Conservation (phyloP, 2,797 vertebrate species). For the Oreortyx pictus region DNA sequence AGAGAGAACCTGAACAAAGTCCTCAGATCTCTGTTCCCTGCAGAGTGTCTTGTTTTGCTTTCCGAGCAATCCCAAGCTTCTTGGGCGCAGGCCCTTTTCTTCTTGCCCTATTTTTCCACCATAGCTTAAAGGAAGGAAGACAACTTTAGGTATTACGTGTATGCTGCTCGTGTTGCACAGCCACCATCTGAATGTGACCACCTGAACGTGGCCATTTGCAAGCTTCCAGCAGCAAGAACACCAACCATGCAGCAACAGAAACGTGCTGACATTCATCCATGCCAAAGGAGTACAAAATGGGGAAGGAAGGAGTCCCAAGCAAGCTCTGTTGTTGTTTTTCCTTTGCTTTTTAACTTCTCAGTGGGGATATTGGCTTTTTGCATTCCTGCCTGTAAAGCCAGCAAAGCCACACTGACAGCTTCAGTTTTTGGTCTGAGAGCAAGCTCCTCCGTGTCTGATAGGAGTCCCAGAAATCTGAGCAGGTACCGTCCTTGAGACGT, state of each 20-base stretch:
- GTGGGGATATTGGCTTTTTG: background rate
- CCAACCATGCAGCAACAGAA: background rate
- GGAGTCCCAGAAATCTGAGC: background rate
- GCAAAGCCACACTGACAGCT: background rate
- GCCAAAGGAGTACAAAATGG: background rate
- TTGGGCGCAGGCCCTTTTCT: background rate
- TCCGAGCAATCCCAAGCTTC: background rate
- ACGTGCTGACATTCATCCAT: background rate
- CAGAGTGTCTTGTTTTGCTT: background rate
- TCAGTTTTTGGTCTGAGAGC: background rate
- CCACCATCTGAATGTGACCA: background rate
- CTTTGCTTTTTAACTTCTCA: conserved; percentile 7
- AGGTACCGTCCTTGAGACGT: background rate
- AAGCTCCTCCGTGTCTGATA: background rate
- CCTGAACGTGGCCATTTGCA: background rate
- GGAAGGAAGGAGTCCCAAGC: background rate
- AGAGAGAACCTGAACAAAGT: background rate
- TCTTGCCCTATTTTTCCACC: background rate
- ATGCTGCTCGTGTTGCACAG: background rate
- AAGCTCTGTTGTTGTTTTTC: background rate
- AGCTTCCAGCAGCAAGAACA: background rate
- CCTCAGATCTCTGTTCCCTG: background rate
- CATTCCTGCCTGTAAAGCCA: background rate
- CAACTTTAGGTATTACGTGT: background rate
- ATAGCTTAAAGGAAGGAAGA: background rate